Percentiles rank a stretch among this genome's conserved stretches.
Evolutionary conservation across 1,140 invertebrate species (phyloP).

Genomic region (Leucophenga varia): DNA sequence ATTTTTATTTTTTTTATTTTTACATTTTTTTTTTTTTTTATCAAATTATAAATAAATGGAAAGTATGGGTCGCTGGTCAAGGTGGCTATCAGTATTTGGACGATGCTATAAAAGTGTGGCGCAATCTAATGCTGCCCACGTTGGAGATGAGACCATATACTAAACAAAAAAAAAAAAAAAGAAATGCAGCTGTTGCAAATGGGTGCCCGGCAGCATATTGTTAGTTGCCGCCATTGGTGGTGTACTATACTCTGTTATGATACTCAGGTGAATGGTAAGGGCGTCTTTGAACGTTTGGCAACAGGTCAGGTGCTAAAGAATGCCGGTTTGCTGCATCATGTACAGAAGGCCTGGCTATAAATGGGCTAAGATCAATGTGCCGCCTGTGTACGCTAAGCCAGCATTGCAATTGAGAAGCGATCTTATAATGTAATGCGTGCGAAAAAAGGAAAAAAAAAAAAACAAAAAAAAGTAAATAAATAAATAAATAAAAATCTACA

Average conservation of each 20-base stretch:
- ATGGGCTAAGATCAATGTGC: slow-evolving; percentile 67
- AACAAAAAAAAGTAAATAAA: too few species aligned
- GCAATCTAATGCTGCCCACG: too few species aligned
- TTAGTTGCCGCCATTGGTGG: slow-evolving; percentile 59
- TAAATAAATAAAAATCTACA: too few species aligned
- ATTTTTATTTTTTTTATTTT: too few species aligned
- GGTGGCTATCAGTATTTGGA: too few species aligned
- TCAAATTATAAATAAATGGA: too few species aligned
- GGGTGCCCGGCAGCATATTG: slow-evolving; percentile 61
- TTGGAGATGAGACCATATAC: too few species aligned
- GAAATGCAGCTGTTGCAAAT: slow-evolving; percentile 60
- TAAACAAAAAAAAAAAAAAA: too few species aligned
- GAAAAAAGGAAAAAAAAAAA: too few species aligned
- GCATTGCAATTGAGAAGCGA: slow-evolving; percentile 65
- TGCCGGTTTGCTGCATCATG: slow-evolving; percentile 63
- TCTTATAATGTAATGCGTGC: slow-evolving; percentile 60
- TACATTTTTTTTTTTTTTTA: too few species aligned
- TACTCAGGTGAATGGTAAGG: slow-evolving; percentile 48
- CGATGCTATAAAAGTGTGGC: too few species aligned
- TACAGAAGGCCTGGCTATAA: slow-evolving; percentile 64
- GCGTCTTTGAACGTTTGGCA: slow-evolving; percentile 48
- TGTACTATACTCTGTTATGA: slow-evolving; percentile 51
- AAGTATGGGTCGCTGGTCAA: too few species aligned
- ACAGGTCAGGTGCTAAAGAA: slow-evolving; percentile 63
- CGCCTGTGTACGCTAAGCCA: slow-evolving; percentile 64